These are phyloP conservation scores for Andrena minutula DNA, from an alignment of 2,888 invertebrate species.

Conservation along the genomic window DNA sequence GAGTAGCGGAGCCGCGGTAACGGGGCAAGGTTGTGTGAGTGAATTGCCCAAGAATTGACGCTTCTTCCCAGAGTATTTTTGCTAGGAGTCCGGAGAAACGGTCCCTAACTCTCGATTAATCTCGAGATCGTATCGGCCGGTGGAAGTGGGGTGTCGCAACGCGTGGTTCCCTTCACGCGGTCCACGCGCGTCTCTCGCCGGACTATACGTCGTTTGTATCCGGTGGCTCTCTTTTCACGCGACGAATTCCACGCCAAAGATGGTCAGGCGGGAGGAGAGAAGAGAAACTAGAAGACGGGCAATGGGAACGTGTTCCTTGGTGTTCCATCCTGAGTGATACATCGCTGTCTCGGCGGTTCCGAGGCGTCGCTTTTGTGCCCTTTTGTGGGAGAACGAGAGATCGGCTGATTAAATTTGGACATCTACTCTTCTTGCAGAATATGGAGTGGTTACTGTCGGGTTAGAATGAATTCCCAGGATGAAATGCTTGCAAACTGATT, in stretches of 20 bases:
- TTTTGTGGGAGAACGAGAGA: constrained; percentile 4
- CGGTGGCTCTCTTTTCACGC: constrained; percentile 39
- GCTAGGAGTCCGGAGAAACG: constrained; percentile 25
- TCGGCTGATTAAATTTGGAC: constrained; percentile 10
- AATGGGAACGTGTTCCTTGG: constrained; percentile 30
- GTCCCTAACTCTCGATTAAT: constrained; percentile 50
- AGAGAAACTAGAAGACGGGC: constrained; percentile 32
- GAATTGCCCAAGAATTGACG: constrained; percentile 48
- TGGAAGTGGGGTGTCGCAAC: constrained; percentile 42
- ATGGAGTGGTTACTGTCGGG: constrained; percentile 3
- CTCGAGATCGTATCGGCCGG: constrained; percentile 53
- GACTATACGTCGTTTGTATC: constrained; percentile 9
- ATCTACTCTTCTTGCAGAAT: constrained; percentile 17
- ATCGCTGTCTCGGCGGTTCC: constrained; percentile 16
- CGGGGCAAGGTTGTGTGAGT: constrained; percentile 44
- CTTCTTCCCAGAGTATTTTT: constrained; percentile 29
- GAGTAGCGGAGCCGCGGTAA: constrained; percentile 30
- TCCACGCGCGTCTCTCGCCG: constrained; percentile 14
- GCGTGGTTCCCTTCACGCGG: constrained; percentile 22
- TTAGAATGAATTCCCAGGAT: no score
- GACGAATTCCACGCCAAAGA: constrained; percentile 61
- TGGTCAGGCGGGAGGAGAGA: constrained; percentile 31
- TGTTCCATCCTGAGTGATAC: constrained; percentile 19
- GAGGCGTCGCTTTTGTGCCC: not conserved
- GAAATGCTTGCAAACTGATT: not conserved